Base-by-base conservation (phyloP, 2,797 vertebrate genomes). In the Tadarida brasiliensis region DNA sequence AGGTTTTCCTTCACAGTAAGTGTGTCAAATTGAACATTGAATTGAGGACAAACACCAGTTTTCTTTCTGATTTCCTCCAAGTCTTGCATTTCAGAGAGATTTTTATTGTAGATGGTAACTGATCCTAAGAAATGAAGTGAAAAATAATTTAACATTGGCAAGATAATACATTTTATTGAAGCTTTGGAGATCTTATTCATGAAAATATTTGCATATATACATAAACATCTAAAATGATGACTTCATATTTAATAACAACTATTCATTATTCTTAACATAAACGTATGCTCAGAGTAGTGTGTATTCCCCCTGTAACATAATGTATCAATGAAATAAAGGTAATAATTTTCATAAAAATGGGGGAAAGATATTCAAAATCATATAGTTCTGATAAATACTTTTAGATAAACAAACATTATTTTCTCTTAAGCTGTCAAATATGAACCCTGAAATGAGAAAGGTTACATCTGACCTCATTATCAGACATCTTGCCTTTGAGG, bases 1-100 rank as follows among this genome's bases (percentile, higher is more conserved):
- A 99, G 98, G 97, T 99, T 99, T 92, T 99, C 99, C 98, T 99
- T 99, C 96, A 99, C 99, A 0, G 99, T 99, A 87, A 99, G 98
- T 30, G 98, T 98, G 39, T 99, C 99, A n/a, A 99, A 99, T 49
- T 99, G 99, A 15, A 99, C 95, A 97, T 99, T 99, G 98, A 98
- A 99, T 97, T 99, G 99, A 2, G 99, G 99, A 90, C 99, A 99
- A 63, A 99, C 96, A 24, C 99, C 99, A 84, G 98, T 97, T 97
- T 99, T 99, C 91, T 97, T 98, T 97, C 98, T 99, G 97, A 99
- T 99, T 94, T 99, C 99, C 0, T 98, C 98, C 30, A 98, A 98
- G 0, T 99, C 99, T 0, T 98, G 98, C 0, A 97, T 98, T 93
- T 99, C 98, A 0, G 98, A 98, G 30, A 99, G 98, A 0, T 98